A percentile compares a stretch with the other conserved stretches of the same genome.
Evolutionary conservation across 2,797 vertebrate genomes (phyloP).

Genomic region (Hemitrygon akajei): DNA sequence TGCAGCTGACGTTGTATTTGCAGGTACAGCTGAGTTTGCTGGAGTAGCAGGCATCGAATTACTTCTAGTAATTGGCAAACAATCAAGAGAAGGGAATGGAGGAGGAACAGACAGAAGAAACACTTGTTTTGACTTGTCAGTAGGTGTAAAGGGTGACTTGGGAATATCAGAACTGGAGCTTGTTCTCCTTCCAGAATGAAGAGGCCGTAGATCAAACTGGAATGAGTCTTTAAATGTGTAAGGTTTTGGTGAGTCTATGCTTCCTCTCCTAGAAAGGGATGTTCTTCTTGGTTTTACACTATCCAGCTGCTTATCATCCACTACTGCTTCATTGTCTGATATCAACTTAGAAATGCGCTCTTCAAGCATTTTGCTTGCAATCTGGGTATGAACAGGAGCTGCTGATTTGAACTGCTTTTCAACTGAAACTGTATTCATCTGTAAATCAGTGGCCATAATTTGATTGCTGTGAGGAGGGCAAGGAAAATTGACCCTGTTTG

Average conservation of each 20-base stretch:
- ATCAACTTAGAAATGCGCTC: slow-evolving; percentile 95
- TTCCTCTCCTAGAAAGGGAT: slow-evolving; percentile 90
- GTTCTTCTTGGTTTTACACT: slow-evolving; percentile 98
- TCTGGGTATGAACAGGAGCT: slow-evolving; percentile 80
- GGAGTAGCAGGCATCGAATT: slow-evolving; percentile 95
- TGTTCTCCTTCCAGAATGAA: slow-evolving; percentile 73
- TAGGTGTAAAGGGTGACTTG: slow-evolving; percentile 94
- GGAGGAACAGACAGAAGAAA: slow-evolving; percentile 92
- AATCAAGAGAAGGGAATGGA: slow-evolving; percentile 77
- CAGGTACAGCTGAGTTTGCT: slow-evolving; percentile 78
- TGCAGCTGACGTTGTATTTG: slow-evolving; percentile 71
- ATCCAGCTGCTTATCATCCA: slow-evolving; percentile 94
- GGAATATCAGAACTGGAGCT: slow-evolving; percentile 97
- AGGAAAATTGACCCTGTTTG: slow-evolving; percentile 60
- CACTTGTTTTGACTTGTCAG: slow-evolving; percentile 93
- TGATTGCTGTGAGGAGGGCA: slow-evolving; percentile 50
- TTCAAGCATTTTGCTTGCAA: slow-evolving; percentile 83
- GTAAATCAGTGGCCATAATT: slow-evolving; percentile 61
- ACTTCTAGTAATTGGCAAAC: slow-evolving; percentile 94
- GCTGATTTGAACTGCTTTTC: slow-evolving; percentile 62
- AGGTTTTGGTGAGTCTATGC: slow-evolving; percentile 96
- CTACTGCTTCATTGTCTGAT: slow-evolving; percentile 94
- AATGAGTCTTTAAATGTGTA: slow-evolving; percentile 99
- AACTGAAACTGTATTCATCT: slow-evolving; percentile 57
- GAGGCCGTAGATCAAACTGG: slow-evolving; percentile 95